A percentile compares a stretch with the other conserved stretches of the same genome.
Evolutionary conservation across 2,113 vertebrate genomes (phyloP).

Genomic region (Aldabrachelys gigantea): DNA sequence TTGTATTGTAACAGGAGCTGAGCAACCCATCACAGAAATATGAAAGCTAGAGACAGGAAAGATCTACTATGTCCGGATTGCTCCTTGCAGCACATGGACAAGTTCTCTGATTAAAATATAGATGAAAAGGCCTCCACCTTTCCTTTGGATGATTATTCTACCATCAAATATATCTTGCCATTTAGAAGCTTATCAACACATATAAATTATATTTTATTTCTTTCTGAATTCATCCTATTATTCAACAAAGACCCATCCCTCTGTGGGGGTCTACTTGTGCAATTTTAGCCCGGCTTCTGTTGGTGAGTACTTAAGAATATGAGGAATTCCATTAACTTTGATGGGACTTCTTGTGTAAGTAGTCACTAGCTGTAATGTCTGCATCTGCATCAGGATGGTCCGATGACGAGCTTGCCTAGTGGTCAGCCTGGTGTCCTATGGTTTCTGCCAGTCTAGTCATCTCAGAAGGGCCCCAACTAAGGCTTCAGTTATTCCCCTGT

Average conservation of each 20-base stretch:
- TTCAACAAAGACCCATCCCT: accelerated
- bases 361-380: background rate
- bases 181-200: background rate
- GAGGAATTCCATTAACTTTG: background rate
- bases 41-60: slow-evolving; percentile 18
- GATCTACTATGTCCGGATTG: slow-evolving; percentile 9
- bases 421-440: too few species aligned
- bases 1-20: background rate
- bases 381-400: too few species aligned
- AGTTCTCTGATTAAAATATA: slow-evolving; percentile 55
- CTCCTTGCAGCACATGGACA: background rate
- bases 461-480: too few species aligned
- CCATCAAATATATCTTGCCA: background rate
- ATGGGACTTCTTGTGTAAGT: background rate
- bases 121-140: slow-evolving; percentile 12
- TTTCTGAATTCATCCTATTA: background rate
- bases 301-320: background rate
- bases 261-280: background rate
- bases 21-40: background rate
- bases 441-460: too few species aligned
- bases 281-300: background rate
- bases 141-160: background rate
- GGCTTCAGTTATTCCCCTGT: too few species aligned
- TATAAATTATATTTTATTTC: slow-evolving; percentile 10
- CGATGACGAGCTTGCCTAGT: background rate